phyloP scores from a whole-genome alignment of 2,888 invertebrate species.

The Megamerina dolium region DNA sequence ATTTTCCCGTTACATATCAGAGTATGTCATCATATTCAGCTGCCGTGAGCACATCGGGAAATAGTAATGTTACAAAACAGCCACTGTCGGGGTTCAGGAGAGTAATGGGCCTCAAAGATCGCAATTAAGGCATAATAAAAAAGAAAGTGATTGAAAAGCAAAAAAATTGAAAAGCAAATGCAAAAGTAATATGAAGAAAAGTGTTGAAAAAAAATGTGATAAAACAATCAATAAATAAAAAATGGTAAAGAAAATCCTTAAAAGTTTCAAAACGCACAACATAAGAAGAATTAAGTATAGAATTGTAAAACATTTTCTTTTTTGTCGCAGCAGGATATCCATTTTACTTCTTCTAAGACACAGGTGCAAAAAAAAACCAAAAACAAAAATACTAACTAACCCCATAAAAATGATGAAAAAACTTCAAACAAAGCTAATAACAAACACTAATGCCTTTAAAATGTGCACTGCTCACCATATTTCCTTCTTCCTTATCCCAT shows the following conservation, averaged over 20 bases:
- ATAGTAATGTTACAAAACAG: slow-evolving; percentile 34
- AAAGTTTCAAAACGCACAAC: neutral
- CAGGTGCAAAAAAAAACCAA: too few relatives aligned
- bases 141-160: neutral
- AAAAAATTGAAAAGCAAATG: neutral
- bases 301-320: neutral
- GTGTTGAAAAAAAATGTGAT: neutral
- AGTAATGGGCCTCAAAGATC: slow-evolving; percentile 36
- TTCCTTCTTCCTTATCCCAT: too few relatives aligned
- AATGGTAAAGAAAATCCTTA: neutral
- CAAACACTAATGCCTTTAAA: too few relatives aligned
- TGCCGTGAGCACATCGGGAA: slow-evolving; percentile 17
- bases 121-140: slow-evolving; percentile 3
- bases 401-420: too few relatives aligned
- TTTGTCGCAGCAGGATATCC: neutral
- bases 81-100: slow-evolving; percentile 51
- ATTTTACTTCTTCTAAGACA: too few relatives aligned
- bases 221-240: neutral
- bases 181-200: neutral
- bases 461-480: too few relatives aligned
- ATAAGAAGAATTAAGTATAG: neutral
- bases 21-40: too few relatives aligned
- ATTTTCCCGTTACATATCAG: slow-evolving; percentile 45
- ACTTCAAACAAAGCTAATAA: too few relatives aligned
- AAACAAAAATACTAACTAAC: too few relatives aligned